Base-by-base conservation (phyloP, 2,113 vertebrate genomes). In the Oxyruncus cristatus region DNA sequence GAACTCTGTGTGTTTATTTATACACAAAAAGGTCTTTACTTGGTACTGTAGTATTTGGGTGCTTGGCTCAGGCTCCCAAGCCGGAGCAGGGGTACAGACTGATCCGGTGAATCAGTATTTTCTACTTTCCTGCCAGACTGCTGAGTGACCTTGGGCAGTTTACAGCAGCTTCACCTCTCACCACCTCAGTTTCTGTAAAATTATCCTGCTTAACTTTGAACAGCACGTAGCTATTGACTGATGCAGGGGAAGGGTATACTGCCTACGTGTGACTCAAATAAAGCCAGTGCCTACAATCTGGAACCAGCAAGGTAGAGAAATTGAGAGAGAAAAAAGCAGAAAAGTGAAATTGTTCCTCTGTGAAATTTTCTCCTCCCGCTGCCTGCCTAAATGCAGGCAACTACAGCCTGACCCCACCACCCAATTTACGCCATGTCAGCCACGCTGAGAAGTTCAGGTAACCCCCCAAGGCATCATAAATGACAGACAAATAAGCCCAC, bases 11-110 rank as follows among this genome's bases (percentile, higher is more conserved):
- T 93, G 58, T 75, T 82, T 92, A 73, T 79, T 90, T 88, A 49
- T 52, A 49, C 71, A 90, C 82, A 95, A 70, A 93, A 97, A 85
- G 71, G 63, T 68, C 85, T 96, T 93, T 85, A 14, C 71, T 93
- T 49, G 71, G 14, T 66, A 5, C 74, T 82, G 72, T 46, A 41
- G 49, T 66, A 88, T 68, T 53, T 88, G 78, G 88, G 88, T 83
- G 91, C 53, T 78, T 72, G 78, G 85, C 90, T 59, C 52, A 71
- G 65, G 35, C 77, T 95, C 65, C 65, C 42, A 71, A 39, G 81
- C 65, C 1, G 0, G 63, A 62, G 87, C 61, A 3, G 6, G 55
- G 33, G 52, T 33, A 85, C 77, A 75, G 56, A 44, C 66, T 50
- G 89, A 87, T 71, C 70, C 33, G 68, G 83, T 47, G 63, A 92